Base-by-base conservation (phyloP, 2,113 vertebrate species). In the Catagonus wagneri region DNA sequence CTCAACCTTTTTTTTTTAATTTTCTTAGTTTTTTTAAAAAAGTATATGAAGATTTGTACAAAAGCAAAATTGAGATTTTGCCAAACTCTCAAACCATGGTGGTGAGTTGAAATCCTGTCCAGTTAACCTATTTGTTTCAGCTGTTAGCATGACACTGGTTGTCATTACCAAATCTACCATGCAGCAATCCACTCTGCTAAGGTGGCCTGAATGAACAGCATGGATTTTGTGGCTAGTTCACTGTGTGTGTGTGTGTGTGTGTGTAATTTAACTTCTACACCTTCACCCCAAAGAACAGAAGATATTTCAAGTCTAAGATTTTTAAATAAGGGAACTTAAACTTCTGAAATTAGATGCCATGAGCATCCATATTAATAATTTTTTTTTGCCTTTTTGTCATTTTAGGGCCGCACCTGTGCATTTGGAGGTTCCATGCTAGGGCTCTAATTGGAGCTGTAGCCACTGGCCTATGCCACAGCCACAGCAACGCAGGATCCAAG, bases 61-160 rank as follows among this genome's bases (percentile, higher is more conserved):
- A 74, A 66, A 20, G 2, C n/a, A 66, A 63, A 68, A 36, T 68
- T 78, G 50, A 83, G 63, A 60, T 74, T 95, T 93, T 83, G 71
- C 44, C 68, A 85, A 74, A 61, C n/a, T 66, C 2, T 34, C 66
- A 93, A 92, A 44, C 9, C 11, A 25, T 27, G 7, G 27, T 32
- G 74, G 68, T 91, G 22, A 81, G 7, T 22, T 85, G 44, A n/a
- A 60, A 81, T 85, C 29, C 74, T 81, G n/a, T 84, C 32, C 72
- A 39, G 85, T 71, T 84, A 87, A 54, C 12, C 36, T 90, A 10
- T 74, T 80, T 52, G 16, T 93, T 89, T 86, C 68, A 92, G 27
- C 54, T 89, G 12, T 66, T 78, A 52, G 14, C 50, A 58, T 58
- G 54, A 54, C 34, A 56, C 6, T 68, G 80, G 52, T 16, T 74